Evolutionary conservation across 2,888 invertebrate species (phyloP).

Genomic region (Esperia sulphurella): DNA sequence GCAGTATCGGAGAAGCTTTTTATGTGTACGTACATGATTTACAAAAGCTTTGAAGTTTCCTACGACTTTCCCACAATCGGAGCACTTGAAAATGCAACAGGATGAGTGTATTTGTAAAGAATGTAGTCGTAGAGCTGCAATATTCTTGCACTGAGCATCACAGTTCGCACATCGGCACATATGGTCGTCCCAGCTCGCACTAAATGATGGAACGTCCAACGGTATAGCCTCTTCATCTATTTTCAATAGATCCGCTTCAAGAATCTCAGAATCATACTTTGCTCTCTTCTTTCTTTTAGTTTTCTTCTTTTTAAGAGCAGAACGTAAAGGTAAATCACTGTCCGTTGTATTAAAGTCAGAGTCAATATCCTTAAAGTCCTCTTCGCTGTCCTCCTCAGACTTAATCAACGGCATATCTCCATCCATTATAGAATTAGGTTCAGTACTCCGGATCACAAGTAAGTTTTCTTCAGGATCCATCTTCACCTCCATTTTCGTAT

Average conservation of each 20-base stretch:
- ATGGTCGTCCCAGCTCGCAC: conserved; percentile 56
- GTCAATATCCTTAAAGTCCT: conserved; percentile 22
- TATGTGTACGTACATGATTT: conserved; percentile 56
- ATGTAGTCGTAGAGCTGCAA: conserved; percentile 55
- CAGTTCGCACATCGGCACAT: conserved; percentile 61
- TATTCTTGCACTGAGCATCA: conserved; percentile 61
- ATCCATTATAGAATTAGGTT: conserved; percentile 31
- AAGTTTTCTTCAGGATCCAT: conserved; percentile 21
- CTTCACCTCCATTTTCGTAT: conserved; percentile 40
- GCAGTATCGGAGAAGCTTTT: conserved; percentile 49
- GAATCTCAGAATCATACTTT: conserved; percentile 7
- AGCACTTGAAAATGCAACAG: conserved; percentile 63
- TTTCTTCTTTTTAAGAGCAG: conserved; percentile 37
- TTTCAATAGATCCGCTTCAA: conserved; percentile 8
- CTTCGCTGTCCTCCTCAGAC: conserved; percentile 36
- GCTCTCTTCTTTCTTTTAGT: conserved; percentile 29
- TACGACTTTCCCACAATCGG: conserved; percentile 53
- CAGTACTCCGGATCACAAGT: conserved; percentile 25
- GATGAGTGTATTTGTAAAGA: conserved; percentile 56
- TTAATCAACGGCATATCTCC: conserved; percentile 33
- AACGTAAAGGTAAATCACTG: conserved; percentile 50
- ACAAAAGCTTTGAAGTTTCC: conserved; percentile 49
- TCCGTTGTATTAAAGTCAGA: conserved; percentile 44
- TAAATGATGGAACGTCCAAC: conserved; percentile 23
- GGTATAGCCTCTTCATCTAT: conserved; percentile 14